Base-by-base conservation (phyloP, 2,113 vertebrate species). In the Menidia beryllina region DNA sequence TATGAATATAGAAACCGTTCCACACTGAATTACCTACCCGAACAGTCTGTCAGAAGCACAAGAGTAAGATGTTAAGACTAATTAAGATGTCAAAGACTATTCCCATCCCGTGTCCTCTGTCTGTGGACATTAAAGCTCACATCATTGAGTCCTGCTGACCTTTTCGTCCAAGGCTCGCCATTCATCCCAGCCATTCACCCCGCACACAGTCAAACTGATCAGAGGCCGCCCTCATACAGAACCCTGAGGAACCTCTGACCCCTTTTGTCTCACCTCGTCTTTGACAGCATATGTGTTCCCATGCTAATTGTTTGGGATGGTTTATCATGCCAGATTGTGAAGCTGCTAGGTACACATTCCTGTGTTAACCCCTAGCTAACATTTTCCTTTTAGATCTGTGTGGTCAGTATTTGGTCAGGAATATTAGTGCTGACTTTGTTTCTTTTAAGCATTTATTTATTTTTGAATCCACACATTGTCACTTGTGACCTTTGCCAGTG, bases 111-210 rank as follows among this genome's bases (percentile, higher is more conserved):
- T 82, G 89, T 88, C 85, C 81, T 83, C 87, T 73, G 75, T 89
- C 69, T 93, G 91, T 92, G 88, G 92, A 93, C 91, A 90, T 90
- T 93, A 91, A 91, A 93, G 91, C 90, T 93, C 92, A 91, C 85
- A 87, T 91, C 90, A 93, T 91, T 87, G 88, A 89, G 89, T 91
- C 88, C 86, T 51, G 15, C 78, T 93, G 93, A 93, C 93, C 93
- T 92, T 85, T 85, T 75, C 60, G 74, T 86, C 91, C 86, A 23
- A 43, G 52, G 87, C 85, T 87, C 81, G 63, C 68, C n/a, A n/a
- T n/a, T 77, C 79, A 76, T 84, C 88, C 78, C 73, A 75, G 57
- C 88, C 83, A 91, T 93, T 93, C 90, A 93, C 72, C 59, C 73
- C 26, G 56, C 69, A 69, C 86, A 87, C 74, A 88, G 87, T 89